A percentile compares a stretch with the other conserved stretches of the same genome.
phyloP scores from a whole-genome alignment of 2,113 vertebrate species.

The Malaclemys terrapin region DNA sequence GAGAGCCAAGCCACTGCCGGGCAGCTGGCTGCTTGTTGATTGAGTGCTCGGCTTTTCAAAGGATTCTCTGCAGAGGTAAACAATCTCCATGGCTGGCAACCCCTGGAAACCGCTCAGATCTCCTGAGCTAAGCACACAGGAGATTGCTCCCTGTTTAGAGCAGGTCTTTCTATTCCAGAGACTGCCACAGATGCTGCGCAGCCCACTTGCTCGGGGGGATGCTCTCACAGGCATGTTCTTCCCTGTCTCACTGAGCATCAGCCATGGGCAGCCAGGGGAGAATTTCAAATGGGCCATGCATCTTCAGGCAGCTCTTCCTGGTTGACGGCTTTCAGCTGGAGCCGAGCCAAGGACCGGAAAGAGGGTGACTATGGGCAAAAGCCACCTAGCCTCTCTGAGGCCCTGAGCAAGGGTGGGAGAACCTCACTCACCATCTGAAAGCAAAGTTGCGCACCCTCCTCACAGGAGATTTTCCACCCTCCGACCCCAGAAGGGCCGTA shows the following conservation, averaged over 20 bases:
- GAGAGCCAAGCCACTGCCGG: neutral
- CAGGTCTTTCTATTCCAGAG: neutral
- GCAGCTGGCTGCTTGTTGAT: neutral
- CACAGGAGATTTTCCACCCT: too few species aligned
- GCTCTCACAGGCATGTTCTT: neutral
- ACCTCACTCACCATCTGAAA: too few species aligned
- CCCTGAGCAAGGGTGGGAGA: too few species aligned
- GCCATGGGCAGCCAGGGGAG: neutral
- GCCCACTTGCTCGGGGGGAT: neutral
- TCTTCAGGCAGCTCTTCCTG: neutral
- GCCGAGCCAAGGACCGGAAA: too few species aligned
- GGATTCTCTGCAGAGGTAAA: neutral
- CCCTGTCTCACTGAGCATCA: neutral
- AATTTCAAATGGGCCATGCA: neutral
- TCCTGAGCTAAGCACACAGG: neutral
- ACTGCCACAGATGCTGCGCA: neutral
- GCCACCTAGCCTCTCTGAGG: neutral
- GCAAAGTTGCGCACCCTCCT: too few species aligned
- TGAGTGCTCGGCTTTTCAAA: neutral
- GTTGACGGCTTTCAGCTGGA: too few species aligned
- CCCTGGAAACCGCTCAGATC: neutral
- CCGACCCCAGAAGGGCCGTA: too few species aligned
- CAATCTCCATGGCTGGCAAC: neutral
- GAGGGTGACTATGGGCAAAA: neutral
- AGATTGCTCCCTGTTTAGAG: neutral